Base-by-base conservation (phyloP, 2,888 invertebrate species). In the Hipparchia sbordonii region DNA sequence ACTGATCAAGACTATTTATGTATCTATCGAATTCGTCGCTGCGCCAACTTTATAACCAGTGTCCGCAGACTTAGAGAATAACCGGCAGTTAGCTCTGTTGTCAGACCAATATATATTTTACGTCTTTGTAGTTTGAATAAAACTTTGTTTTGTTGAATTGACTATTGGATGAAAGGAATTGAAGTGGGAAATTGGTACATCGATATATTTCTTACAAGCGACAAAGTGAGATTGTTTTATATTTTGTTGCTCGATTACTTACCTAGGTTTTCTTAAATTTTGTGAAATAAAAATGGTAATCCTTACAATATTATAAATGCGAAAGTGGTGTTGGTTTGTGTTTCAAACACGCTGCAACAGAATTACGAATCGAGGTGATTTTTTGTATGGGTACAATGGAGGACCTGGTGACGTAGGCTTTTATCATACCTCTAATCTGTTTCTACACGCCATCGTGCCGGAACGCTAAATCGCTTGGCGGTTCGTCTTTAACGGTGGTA, bases 81-180 rank as follows among this genome's bases (percentile, higher is more conserved):
- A 5, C 67, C 45, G 12, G 12, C 33, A 23, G 33, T 46, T 62
- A 56, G 39, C 70, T 61, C 63, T 62, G 51, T 70, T 72, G 72
- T 70, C 51, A 52, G 70, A 70, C 66, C 62, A 67, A 72, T 61
- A 74, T 54, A 56, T 60, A 72, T 72, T 68, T 65, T 68, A 68
- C 52, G 57, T 48, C 45, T 59, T 52, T 56, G 56, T 60, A 67
- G 39, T 52, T 57, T 56, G 56, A 65, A 70, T 70, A 62, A 65
- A 61, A 61, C 60, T 60, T 52, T 60, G 33, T 46, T 45, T 57
- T 63, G 52, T 73, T 70, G 67, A 46, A 70, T 72, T 70, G 72
- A 56, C 39, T 59, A 70, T 70, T 67, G 72, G 51, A 48, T 59
- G 59, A 70, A 67, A 60, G 48, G 56, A 68, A 70, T 68, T 45